Evolutionary conservation across 2,113 vertebrate species (phyloP), one percentile per base, ranked within the genome.

Genomic region (Salvator merianae): DNA sequence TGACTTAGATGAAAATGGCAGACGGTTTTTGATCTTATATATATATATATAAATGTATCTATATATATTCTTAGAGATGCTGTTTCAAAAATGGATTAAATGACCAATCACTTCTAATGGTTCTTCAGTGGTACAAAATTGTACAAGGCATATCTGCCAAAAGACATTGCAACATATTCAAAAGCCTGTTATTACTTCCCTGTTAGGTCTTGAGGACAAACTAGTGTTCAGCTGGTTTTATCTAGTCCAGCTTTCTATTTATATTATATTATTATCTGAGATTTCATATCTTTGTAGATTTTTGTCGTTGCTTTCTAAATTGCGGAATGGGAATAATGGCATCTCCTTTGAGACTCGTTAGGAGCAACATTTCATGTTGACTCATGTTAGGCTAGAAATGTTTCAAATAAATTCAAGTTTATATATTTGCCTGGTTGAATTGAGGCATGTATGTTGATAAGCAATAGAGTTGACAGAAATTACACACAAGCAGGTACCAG

Each of bases 181-280:
- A 91, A 93, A 94, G 87, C 87, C 93, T 13, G 77, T 40, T 92
- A 92, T 94, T 87, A 91, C 68, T 85, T 91, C 85, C 84, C 83
- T 84, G 32, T 94, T 95, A 91, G 91, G 85, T 94, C 94, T 93
- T 93, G 86, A 95, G 90, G 90, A 94, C 87, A 95, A 89, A 93
- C 95, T 95, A 94, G 93, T 93, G 88, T 93, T 94, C 89, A 89
- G 91, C 94, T 95, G 94, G 91, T 92, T 93, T 94, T 90, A 91
- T 94, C 92, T 91, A 93, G 84, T 91, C 90, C 88, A 86, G 62
- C 91, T 93, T 95, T 92, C 91, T 92, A 91, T 93, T 93, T 96
- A 93, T 93, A 92, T 95, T 95, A 93, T 77, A 89, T 94, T 95
- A 93, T 85, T 87, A 92, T 94, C 91, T 94, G 86, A 92, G 93